Percentiles rank a stretch among this genome's conserved stretches.
phyloP scores from a whole-genome alignment of 2,113 vertebrate species.

The Ursus arctos region DNA sequence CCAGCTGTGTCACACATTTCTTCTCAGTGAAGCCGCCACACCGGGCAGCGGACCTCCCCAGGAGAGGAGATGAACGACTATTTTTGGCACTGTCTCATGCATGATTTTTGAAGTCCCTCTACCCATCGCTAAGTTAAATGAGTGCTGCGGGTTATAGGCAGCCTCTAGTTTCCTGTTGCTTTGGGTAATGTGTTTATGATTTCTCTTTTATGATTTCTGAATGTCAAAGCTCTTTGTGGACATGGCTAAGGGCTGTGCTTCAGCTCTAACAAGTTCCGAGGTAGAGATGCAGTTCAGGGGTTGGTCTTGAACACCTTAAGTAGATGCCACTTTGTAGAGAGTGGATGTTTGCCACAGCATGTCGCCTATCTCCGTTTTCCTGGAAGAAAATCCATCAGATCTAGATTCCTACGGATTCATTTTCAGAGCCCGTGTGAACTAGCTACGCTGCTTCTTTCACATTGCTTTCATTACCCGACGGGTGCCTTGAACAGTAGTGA shows the following conservation, averaged over 20 bases:
- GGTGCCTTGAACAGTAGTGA: not conserved
- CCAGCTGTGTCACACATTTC: not conserved
- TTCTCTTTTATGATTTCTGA: conserved; percentile 45
- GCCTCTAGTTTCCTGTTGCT: conserved; percentile 24
- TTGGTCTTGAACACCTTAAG: not conserved
- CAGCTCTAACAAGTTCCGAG: not conserved
- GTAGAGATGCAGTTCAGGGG: not conserved
- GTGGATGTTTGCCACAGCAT: not conserved
- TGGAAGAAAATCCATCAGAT: not conserved
- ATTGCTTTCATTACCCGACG: not conserved
- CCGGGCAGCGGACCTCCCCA: not conserved
- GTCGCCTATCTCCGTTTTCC: not conserved
- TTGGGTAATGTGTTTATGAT: not conserved
- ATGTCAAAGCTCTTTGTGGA: not conserved
- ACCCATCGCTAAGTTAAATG: conserved; percentile 16
- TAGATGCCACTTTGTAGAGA: not conserved
- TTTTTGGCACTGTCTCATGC: not conserved
- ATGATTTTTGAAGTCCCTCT: not conserved
- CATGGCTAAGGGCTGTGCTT: not conserved
- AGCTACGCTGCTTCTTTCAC: not conserved
- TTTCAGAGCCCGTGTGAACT: not conserved
- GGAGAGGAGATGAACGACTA: not conserved
- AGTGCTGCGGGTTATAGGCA: not conserved
- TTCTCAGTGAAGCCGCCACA: not conserved
- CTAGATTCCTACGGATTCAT: not conserved